Conservation (phyloP, 2,113 vertebrate genomes). For the Periophthalmodon schlosseri region DNA sequence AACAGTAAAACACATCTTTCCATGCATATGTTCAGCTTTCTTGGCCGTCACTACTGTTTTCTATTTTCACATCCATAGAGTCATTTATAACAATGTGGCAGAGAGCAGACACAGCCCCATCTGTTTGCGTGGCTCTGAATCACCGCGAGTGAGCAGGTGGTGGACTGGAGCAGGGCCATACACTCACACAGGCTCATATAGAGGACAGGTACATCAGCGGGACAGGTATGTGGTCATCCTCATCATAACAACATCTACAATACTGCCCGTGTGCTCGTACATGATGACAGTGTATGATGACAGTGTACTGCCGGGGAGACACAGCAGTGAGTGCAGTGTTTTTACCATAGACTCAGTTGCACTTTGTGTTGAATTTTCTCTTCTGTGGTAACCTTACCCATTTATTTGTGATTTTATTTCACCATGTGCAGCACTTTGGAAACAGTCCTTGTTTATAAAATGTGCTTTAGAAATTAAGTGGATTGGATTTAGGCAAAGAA, state of each 20-base stretch:
- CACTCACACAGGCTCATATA: slow-evolving; percentile 19
- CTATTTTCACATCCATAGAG: background rate
- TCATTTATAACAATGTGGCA: slow-evolving; percentile 4
- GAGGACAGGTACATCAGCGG: slow-evolving; percentile 36
- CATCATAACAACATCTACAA: slow-evolving; percentile 27
- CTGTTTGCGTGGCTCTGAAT: slow-evolving; percentile 40
- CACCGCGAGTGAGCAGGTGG: slow-evolving; percentile 31
- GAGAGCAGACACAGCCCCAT: slow-evolving; percentile 32
- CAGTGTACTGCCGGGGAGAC: background rate
- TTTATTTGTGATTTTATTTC: background rate
- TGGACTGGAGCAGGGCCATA: slow-evolving; percentile 31
- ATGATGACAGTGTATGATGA: slow-evolving; percentile 47
- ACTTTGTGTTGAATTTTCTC: background rate
- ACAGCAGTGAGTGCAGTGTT: background rate
- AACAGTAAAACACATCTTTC: background rate
- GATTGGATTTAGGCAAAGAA: too few relatives aligned
- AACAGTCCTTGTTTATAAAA: too few relatives aligned
- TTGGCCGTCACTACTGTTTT: background rate
- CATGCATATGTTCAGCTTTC: background rate
- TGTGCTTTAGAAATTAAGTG: too few relatives aligned
- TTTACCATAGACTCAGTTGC: background rate
- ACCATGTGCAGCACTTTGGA: too few relatives aligned
- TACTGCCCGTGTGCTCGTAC: slow-evolving; percentile 35
- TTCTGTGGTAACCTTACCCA: background rate
- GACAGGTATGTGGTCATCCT: slow-evolving; percentile 42